These are phyloP conservation scores for Brachypalpus laphriformis DNA, from an alignment of 2,888 invertebrate genomes.

Conservation along the genomic window DNA sequence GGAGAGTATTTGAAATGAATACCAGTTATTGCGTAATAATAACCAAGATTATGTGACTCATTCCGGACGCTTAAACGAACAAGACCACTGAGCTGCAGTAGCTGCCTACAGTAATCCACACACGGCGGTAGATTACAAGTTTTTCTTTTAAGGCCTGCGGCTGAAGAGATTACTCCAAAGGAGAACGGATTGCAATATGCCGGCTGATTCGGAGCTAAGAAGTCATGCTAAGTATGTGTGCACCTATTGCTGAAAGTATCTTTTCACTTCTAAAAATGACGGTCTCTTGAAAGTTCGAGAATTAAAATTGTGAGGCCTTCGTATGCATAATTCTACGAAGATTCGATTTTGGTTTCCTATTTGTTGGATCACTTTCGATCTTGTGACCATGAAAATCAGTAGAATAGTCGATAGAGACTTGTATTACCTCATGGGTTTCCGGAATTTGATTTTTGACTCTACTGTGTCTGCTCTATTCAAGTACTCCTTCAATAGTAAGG, in stretches of 20 bases:
- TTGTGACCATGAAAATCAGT: not conserved
- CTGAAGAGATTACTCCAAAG: not conserved
- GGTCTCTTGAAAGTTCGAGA: not conserved
- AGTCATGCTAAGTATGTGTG: not conserved
- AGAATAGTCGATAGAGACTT: too few relatives aligned
- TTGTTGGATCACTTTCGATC: not conserved
- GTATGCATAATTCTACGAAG: too few relatives aligned
- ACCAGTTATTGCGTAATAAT: constrained; percentile 43
- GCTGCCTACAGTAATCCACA: too few relatives aligned
- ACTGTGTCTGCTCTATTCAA: too few relatives aligned
- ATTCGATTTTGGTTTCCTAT: not conserved
- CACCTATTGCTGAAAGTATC: not conserved
- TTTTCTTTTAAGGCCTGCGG: not conserved
- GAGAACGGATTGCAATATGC: not conserved
- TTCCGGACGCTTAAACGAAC: not conserved
- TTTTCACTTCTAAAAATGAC: not conserved
- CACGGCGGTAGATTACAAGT: too few relatives aligned
- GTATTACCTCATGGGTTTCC: too few relatives aligned
- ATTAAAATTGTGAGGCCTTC: not conserved
- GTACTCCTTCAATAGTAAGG: too few relatives aligned
- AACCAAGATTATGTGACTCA: not conserved
- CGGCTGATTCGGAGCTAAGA: not conserved
- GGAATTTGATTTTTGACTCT: too few relatives aligned
- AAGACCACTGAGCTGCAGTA: not conserved
- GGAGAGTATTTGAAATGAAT: constrained; percentile 28